A percentile compares a stretch with the other conserved stretches of the same genome.
phyloP scores from a whole-genome alignment of 2,888 invertebrate species.

The Drosophila multiciliata region DNA sequence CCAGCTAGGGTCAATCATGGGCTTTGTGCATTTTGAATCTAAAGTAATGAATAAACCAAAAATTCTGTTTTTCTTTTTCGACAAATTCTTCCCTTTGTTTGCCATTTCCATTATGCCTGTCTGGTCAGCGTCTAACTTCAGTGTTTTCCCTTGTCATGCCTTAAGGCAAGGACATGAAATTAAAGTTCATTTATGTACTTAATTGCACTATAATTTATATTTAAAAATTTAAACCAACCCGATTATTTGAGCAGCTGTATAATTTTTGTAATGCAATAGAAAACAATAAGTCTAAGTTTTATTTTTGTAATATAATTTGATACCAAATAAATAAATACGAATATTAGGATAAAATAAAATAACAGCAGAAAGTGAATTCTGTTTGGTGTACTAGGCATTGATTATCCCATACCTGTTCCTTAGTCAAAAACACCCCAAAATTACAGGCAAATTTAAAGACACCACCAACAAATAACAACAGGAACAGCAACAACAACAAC shows the following conservation, averaged over 20 bases:
- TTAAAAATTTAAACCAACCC: background rate
- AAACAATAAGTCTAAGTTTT: background rate
- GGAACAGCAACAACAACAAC: slow-evolving; percentile 36
- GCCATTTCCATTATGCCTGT: slow-evolving; percentile 19
- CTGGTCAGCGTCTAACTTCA: slow-evolving; percentile 12
- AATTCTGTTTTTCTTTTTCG: slow-evolving; percentile 26
- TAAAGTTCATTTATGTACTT: background rate
- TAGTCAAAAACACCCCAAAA: slow-evolving; percentile 71
- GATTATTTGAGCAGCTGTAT: slow-evolving; percentile 3
- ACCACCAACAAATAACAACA: slow-evolving; percentile 55
- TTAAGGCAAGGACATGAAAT: background rate
- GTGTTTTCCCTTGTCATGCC: slow-evolving; percentile 12
- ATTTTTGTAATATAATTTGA: background rate
- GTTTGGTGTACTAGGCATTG: slow-evolving; percentile 54
- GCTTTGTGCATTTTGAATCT: slow-evolving; percentile 35
- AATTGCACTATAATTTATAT: slow-evolving; percentile 9
- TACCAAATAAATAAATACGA: background rate
- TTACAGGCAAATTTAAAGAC: slow-evolving; percentile 62
- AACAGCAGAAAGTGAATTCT: slow-evolving; percentile 13
- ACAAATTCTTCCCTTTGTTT: slow-evolving; percentile 32
- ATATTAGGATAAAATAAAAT: background rate
- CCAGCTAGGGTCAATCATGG: slow-evolving; percentile 33
- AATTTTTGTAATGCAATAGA: background rate
- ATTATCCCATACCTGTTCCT: slow-evolving; percentile 72
- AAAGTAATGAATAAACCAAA: slow-evolving; percentile 17